These are phyloP conservation scores for Caenorhabditis angaria DNA, from an alignment of 2,888 invertebrate species.

Conservation along the genomic window DNA sequence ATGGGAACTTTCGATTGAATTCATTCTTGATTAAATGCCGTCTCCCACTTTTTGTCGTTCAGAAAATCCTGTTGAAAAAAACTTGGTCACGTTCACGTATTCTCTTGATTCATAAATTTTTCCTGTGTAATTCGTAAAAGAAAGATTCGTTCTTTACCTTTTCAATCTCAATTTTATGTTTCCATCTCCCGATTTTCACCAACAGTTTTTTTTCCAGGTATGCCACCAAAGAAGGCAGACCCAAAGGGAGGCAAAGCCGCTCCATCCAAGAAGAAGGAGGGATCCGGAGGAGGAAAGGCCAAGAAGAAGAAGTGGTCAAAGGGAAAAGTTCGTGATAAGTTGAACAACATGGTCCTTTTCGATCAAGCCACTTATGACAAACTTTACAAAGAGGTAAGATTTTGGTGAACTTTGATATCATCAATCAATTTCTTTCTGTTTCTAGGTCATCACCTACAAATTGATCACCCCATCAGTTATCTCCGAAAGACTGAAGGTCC, in stretches of 20 bases:
- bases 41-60: no score
- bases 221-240: constrained; percentile 70
- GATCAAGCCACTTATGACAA: constrained; percentile 98
- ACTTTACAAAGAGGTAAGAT: constrained; percentile 84
- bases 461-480: constrained; percentile 98
- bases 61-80: no score
- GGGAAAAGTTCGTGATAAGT: constrained; percentile 99
- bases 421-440: not conserved
- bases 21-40: no score
- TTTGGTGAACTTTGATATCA: not conserved
- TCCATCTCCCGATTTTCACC: no score
- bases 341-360: constrained; percentile 97
- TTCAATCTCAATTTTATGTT: no score
- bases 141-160: no score
- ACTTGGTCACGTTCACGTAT: no score
- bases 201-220: constrained; percentile 33
- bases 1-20: no score
- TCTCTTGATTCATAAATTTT: no score
- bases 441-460: constrained; percentile 81
- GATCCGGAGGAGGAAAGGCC: constrained; percentile 70
- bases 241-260: constrained; percentile 74
- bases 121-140: no score
- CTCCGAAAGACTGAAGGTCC: constrained; percentile 95
- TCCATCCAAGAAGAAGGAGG: constrained; percentile 73
- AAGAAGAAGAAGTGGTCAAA: constrained; percentile 97